Conservation (phyloP, 2,797 vertebrate species). For the Sardinella longiceps region DNA sequence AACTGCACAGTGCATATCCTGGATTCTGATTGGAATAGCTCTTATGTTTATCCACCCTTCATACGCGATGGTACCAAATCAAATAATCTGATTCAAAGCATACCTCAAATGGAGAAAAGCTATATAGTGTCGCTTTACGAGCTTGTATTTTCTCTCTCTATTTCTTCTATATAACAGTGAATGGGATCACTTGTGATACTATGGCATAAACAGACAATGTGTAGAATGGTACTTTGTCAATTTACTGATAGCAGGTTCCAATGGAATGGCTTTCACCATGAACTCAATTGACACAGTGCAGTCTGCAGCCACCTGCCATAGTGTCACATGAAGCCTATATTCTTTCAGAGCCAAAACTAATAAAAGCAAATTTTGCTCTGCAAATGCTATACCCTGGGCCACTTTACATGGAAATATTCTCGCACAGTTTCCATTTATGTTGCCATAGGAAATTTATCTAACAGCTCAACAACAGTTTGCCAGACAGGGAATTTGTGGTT, state of each 20-base stretch:
- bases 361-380: neutral
- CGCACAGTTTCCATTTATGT: constrained; percentile 20
- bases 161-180: neutral
- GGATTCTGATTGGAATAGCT: no score
- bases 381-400: constrained; percentile 14
- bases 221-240: neutral
- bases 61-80: no score
- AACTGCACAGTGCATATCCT: no score
- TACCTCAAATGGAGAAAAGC: no score
- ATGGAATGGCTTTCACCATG: neutral
- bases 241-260: constrained; percentile 3
- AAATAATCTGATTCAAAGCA: no score
- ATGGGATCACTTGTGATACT: neutral
- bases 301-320: constrained; percentile 9
- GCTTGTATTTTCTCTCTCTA: no score
- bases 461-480: constrained; percentile 14
- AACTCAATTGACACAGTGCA: neutral
- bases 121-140: no score
- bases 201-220: neutral
- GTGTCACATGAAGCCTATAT: constrained; percentile 19
- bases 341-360: neutral
- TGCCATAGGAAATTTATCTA: constrained; percentile 13
- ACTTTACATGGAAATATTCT: constrained; percentile 7
- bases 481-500: constrained; percentile 24
- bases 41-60: no score